Evolutionary conservation across 2,888 invertebrate genomes (phyloP), one percentile per base, ranked within the genome.

Genomic region (Vannuccia rotundouncinata): DNA sequence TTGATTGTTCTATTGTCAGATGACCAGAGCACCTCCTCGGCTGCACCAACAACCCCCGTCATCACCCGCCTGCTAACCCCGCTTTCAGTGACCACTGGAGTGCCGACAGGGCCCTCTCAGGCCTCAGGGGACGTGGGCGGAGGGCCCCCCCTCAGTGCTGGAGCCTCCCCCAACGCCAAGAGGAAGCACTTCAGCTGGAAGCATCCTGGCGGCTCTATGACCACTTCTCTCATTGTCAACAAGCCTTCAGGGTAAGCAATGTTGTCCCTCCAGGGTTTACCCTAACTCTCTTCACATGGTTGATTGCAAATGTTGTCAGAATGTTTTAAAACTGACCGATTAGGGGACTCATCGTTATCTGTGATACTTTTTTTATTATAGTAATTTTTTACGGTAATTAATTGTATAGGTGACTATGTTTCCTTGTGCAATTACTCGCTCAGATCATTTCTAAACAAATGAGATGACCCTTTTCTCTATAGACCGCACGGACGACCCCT

Each of bases 201-300:
- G 5, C 77, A 77, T 77, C 77, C 77, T 1, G 77, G 77, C n/a
- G 77, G 77, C 2, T 77, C 77, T 5, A 77, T 77, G 77, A 77
- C 77, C 27, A 77, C 77, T 2, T 31, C 31, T 2, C 27, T 77
- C 17, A 77, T 77, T 77, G 77, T 77, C 27, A 66, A 66, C 22
- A 66, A 66, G 66, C 66, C 66, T 2, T 45, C 45, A 45, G 45
- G 45, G 45, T 45, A 17, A 45, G 45, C 17, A n/a, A n/a, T n/a
- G n/a, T n/a, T n/a, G n/a, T n/a, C n/a, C n/a, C n/a, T n/a, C n/a
- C n/a, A n/a, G n/a, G n/a, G n/a, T n/a, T n/a, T n/a, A n/a, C n/a
- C n/a, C 45, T 5, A 45, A 17, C 45, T 45, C 17, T 45, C 45
- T 45, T 45, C 5, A 17, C 45, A 5, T 45, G 45, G 45, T 66